Base-by-base conservation (phyloP, 1,140 invertebrate genomes). In the Drosophila ohnishii region DNA sequence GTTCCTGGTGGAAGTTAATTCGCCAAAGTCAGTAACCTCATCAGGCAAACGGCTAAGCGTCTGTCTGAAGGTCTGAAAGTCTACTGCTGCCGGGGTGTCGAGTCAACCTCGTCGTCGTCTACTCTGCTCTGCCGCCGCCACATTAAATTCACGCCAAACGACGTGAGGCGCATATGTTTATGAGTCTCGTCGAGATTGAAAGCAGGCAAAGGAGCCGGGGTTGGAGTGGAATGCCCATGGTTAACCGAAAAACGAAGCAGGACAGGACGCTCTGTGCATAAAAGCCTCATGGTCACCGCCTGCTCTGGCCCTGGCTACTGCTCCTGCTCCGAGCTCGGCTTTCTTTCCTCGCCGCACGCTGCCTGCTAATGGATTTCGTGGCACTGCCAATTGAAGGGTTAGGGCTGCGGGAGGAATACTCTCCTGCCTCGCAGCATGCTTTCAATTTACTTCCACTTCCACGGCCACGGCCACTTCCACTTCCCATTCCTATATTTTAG, bases 161-260 rank as follows among this genome's bases (percentile, higher is more conserved):
- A 90, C 88, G 88, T 90, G 88, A 90, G 88, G 72, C 89, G 88
- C 88, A 90, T 90, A 90, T 90, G 88, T 90, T 90, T 90, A 90
- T 88, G 80, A 90, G 72, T 89, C 84, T 88, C 79, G 84, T 88
- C 70, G 84, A 88, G 84, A 88, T 88, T 88, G 84, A 88, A 69
- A 69, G 65, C 65, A 40, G 35, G 75, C 53, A 70, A 66, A 67
- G 78, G 56, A 47, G 32, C 22, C 47, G 51, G 58, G 58, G 59
- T 39, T 71, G 72, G 72, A 73, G 72, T 75, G 80, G 83, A 72
- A 90, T 90, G 80, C 87, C 84, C 83, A 90, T 90, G 87, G 87
- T 90, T 90, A 90, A 88, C 84, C 86, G 61, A 87, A 90, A 87
- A 89, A 80, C 80, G 81, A 65, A 75, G 75, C 80, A 88, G 85